phyloP scores from a whole-genome alignment of 2,888 invertebrate genomes.

The Adineta ricciae region DNA sequence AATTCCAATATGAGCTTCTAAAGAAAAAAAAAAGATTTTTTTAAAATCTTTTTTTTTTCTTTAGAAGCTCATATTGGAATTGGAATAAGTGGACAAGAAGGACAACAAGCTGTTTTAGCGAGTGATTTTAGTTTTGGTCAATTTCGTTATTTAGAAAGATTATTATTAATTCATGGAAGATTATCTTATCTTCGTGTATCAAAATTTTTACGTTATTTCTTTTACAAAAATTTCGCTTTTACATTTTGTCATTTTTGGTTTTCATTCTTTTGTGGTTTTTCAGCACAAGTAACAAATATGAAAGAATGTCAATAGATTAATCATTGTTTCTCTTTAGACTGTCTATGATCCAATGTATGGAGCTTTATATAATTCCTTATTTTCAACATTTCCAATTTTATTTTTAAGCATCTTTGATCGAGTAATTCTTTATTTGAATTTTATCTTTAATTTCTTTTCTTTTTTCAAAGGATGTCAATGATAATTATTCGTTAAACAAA shows the following conservation, averaged over 20 bases:
- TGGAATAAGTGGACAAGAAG: slow-evolving; percentile 94
- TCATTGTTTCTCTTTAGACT: slow-evolving; percentile 62
- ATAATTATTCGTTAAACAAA: not conserved
- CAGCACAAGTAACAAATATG: slow-evolving; percentile 74
- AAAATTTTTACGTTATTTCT: slow-evolving; percentile 89
- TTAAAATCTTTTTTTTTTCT: too few relatives aligned
- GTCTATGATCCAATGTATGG: slow-evolving; percentile 98
- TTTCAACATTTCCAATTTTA: slow-evolving; percentile 91
- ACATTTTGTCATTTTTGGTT: slow-evolving; percentile 99
- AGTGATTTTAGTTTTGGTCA: slow-evolving; percentile 96
- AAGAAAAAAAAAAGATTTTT: too few relatives aligned
- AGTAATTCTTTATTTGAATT: slow-evolving; percentile 39
- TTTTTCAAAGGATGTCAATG: not conserved
- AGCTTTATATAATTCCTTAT: slow-evolving; percentile 95
- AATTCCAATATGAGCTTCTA: too few relatives aligned
- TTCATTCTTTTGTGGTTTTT: slow-evolving; percentile 97
- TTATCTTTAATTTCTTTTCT: not conserved
- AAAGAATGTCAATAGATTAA: slow-evolving; percentile 18
- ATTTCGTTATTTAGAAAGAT: slow-evolving; percentile 83
- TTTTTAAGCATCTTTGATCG: slow-evolving; percentile 92
- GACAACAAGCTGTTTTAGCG: slow-evolving; percentile 90
- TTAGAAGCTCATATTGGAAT: slow-evolving; percentile 82
- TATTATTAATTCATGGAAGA: slow-evolving; percentile 68
- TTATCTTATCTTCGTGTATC: slow-evolving; percentile 91
- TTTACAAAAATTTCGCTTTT: slow-evolving; percentile 99